These are phyloP conservation scores for Gasteruption jaculator DNA, from an alignment of 2,888 invertebrate species.

Conservation along the genomic window DNA sequence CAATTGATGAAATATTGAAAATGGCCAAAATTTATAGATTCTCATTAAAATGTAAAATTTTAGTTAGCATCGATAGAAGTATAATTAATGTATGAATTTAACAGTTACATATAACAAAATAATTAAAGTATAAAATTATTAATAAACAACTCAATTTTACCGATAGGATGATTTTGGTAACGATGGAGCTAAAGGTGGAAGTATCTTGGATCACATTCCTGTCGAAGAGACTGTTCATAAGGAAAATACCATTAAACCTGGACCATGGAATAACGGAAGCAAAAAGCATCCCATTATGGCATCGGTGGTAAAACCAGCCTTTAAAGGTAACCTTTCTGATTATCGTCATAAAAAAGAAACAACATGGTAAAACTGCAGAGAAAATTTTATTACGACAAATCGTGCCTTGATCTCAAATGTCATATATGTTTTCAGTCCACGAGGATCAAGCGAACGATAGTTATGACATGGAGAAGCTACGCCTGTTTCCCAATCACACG, in stretches of 20 bases:
- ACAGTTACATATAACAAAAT: constrained; percentile 10
- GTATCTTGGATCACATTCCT: constrained; percentile 58
- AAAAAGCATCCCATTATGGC: constrained; percentile 45
- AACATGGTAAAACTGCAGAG: constrained; percentile 2
- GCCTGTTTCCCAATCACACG: constrained; percentile 42
- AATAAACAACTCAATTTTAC: constrained; percentile 19
- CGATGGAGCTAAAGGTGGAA: constrained; percentile 46
- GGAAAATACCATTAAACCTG: constrained; percentile 69
- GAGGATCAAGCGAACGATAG: constrained; percentile 55
- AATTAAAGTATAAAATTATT: background rate
- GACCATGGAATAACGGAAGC: constrained; percentile 62
- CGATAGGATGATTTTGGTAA: constrained; percentile 36
- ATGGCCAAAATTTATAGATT: background rate
- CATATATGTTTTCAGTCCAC: constrained; percentile 55
- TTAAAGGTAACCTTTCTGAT: constrained; percentile 49
- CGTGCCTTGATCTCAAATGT: background rate
- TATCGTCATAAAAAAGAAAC: constrained; percentile 6
- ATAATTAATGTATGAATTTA: background rate
- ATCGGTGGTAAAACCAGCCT: constrained; percentile 45
- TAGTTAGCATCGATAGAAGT: background rate
- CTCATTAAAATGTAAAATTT: background rate
- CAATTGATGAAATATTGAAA: too few relatives aligned
- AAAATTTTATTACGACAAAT: constrained; percentile 4
- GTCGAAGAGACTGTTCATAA: constrained; percentile 57
- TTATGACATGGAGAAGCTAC: constrained; percentile 34